Evolutionary conservation across 2,113 vertebrate genomes (phyloP).

Genomic region (Columbina picui): DNA sequence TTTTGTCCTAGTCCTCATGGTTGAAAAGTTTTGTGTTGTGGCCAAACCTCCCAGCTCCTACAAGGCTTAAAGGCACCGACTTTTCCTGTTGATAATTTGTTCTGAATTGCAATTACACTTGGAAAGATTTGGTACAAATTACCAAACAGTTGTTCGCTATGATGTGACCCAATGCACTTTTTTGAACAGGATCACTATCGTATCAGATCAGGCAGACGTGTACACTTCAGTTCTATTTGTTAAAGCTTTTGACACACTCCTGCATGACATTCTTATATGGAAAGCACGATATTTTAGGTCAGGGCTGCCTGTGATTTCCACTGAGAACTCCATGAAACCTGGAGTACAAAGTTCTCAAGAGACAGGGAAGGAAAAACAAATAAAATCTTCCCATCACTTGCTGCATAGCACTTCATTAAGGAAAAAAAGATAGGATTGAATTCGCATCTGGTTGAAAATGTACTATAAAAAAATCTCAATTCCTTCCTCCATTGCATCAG

Average conservation of each 20-base stretch:
- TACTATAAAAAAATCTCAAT: not conserved
- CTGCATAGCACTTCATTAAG: not conserved
- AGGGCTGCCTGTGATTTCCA: not conserved
- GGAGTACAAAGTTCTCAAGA: not conserved
- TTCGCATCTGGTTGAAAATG: not conserved
- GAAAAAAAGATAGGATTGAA: not conserved
- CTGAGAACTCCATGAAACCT: not conserved
- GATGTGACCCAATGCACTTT: not conserved
- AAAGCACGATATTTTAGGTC: not conserved
- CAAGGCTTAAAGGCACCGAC: not conserved
- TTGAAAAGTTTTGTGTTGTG: not conserved
- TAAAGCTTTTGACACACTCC: not conserved
- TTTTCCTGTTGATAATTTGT: not conserved
- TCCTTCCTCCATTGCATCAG: not conserved
- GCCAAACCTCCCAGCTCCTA: not conserved
- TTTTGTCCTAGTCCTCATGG: not conserved
- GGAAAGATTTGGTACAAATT: not conserved
- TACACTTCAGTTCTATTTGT: fast-evolving
- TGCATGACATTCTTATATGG: not conserved
- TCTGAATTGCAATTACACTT: not conserved
- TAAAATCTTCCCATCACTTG: not conserved
- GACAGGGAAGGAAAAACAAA: not conserved
- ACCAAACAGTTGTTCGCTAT: not conserved
- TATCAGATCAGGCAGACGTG: not conserved
- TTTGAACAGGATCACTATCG: not conserved